Percentiles rank a stretch among this genome's conserved stretches.
Evolutionary conservation across 2,113 vertebrate species (phyloP).

Genomic region (Ictidomys tridecemlineatus): DNA sequence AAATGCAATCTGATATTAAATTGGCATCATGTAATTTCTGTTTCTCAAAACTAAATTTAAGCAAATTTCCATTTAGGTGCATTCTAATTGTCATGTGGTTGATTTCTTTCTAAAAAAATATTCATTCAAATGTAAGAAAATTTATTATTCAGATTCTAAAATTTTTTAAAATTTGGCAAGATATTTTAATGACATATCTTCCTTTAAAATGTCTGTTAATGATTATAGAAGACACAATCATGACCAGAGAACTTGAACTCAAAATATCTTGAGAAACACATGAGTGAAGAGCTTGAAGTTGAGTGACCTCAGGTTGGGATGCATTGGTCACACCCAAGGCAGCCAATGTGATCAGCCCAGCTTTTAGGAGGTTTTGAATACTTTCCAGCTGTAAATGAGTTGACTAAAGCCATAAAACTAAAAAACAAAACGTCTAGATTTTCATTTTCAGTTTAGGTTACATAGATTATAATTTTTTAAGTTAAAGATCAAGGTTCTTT

Average conservation of each 20-base stretch:
- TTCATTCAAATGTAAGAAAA: slow-evolving; percentile 45
- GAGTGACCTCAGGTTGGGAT: not conserved
- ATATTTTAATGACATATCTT: slow-evolving; percentile 8
- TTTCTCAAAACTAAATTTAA: slow-evolving; percentile 61
- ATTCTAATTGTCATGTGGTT: not conserved
- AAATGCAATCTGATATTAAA: slow-evolving; percentile 52
- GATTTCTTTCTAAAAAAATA: slow-evolving; percentile 43
- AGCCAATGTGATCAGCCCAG: not conserved
- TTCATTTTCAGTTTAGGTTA: slow-evolving; percentile 3
- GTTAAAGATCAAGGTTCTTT: not conserved
- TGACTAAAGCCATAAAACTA: not conserved
- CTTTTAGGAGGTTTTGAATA: not conserved
- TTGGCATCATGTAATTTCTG: not conserved
- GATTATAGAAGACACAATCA: not conserved
- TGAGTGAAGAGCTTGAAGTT: not conserved
- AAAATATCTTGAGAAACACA: not conserved
- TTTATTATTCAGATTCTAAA: slow-evolving; percentile 19
- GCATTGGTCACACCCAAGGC: not conserved
- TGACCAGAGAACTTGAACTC: not conserved
- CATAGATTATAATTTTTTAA: not conserved
- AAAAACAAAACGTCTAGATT: not conserved
- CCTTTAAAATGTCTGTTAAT: not conserved
- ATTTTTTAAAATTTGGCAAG: not conserved
- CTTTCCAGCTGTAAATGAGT: not conserved
- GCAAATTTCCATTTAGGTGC: not conserved